Percentiles rank a stretch among this genome's conserved stretches.
These are phyloP conservation scores for Actinia tenebrosa DNA, from an alignment of 64 coral and sea anemone genomes.

Conservation along the genomic window DNA sequence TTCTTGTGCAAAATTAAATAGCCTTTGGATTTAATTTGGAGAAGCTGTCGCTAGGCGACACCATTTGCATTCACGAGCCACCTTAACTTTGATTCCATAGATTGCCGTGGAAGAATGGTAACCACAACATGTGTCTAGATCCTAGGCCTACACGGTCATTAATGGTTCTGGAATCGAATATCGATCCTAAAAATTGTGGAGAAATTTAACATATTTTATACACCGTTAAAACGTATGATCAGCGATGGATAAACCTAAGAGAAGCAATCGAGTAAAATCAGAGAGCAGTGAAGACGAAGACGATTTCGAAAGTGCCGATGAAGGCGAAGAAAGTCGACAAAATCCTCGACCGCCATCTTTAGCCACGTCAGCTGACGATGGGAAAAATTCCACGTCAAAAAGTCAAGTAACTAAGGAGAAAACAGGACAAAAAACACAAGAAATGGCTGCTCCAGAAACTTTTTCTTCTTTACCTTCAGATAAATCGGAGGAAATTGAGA, in stretches of 20 bases:
- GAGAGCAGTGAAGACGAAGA: slow-evolving; percentile 89
- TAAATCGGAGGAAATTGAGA: background rate
- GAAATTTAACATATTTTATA: background rate
- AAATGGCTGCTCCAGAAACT: background rate
- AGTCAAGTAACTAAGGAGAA: slow-evolving; percentile 18
- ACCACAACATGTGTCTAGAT: background rate
- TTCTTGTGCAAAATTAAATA: too few species aligned
- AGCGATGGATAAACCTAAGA: slow-evolving; percentile 5
- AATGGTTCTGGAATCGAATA: background rate
- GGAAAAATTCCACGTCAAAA: slow-evolving; percentile 64
- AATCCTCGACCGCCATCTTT: slow-evolving; percentile 24
- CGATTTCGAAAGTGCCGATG: slow-evolving; percentile 96
- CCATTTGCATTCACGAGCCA: background rate
- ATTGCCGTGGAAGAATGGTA: background rate
- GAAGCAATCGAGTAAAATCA: background rate
- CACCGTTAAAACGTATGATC: background rate
- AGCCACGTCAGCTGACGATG: slow-evolving; percentile 77
- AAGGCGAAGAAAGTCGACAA: slow-evolving; percentile 69
- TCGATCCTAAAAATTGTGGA: background rate
- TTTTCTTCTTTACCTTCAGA: background rate
- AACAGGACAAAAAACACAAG: background rate
- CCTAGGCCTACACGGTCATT: background rate
- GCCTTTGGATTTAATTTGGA: background rate
- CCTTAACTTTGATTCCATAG: background rate
- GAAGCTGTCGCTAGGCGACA: background rate